Evolutionary conservation across 2,797 vertebrate genomes (phyloP).

Genomic region (Hylomyscus alleni): DNA sequence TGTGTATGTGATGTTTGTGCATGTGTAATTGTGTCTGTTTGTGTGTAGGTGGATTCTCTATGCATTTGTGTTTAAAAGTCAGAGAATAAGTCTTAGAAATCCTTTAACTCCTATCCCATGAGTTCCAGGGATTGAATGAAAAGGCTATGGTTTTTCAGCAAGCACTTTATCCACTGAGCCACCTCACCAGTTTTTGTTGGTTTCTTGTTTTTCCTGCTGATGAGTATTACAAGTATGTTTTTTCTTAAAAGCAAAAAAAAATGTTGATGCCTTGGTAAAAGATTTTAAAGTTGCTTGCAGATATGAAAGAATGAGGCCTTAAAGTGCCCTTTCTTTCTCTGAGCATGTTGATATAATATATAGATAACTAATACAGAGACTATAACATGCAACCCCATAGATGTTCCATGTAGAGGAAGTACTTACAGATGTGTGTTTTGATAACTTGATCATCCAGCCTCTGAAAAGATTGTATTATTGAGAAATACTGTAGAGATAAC

Average conservation of each 20-base stretch:
- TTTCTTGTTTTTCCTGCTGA: not conserved
- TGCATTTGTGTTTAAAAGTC: not conserved
- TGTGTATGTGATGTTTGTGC: not conserved
- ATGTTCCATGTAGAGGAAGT: not conserved
- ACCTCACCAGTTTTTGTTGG: not conserved
- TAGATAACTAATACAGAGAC: not conserved
- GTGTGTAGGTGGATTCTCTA: not conserved
- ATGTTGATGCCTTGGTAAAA: not conserved
- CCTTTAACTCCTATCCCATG: too few species aligned
- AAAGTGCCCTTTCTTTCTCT: not conserved
- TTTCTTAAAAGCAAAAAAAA: constrained; percentile 7
- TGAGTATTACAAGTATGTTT: not conserved
- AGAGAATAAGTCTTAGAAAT: not conserved
- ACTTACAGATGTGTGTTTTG: not conserved
- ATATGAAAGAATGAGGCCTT: not conserved
- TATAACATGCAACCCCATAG: not conserved
- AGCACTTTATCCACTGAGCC: not conserved
- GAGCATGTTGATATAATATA: not conserved
- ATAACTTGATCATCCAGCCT: not conserved
- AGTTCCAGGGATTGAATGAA: not conserved
- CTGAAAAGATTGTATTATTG: not conserved
- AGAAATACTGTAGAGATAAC: not conserved
- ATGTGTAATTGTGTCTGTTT: not conserved
- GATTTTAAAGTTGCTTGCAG: constrained; percentile 15
- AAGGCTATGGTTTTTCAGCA: too few species aligned